These are phyloP conservation scores for Pycnonotus jocosus DNA, from an alignment of 2,113 vertebrate genomes.

Conservation along the genomic window DNA sequence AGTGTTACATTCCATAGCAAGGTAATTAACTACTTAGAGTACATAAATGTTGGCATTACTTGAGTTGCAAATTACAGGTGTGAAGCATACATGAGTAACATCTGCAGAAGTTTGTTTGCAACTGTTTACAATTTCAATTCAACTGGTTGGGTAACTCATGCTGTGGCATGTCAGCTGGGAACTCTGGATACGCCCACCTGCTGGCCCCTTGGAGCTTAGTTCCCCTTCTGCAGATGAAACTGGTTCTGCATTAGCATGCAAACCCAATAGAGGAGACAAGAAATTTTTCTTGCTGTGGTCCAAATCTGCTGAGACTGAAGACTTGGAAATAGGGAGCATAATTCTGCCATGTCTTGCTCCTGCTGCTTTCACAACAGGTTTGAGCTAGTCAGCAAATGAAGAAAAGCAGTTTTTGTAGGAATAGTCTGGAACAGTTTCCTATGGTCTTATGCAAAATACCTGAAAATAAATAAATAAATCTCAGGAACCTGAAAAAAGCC, in stretches of 20 bases:
- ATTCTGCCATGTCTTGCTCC: background rate
- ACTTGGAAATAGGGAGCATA: background rate
- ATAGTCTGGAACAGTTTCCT: background rate
- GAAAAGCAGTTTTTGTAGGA: background rate
- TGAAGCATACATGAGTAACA: slow-evolving; percentile 28
- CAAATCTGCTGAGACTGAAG: background rate
- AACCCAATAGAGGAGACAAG: background rate
- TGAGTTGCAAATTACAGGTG: slow-evolving; percentile 54
- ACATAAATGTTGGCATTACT: slow-evolving; percentile 45
- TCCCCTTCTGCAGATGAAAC: background rate
- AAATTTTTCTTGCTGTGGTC: background rate
- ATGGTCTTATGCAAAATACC: background rate
- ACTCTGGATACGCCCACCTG: background rate
- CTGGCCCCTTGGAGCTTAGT: background rate
- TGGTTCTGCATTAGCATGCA: background rate
- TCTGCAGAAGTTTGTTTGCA: slow-evolving; percentile 44
- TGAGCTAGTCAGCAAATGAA: background rate
- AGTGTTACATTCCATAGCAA: background rate
- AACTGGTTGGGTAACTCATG: background rate
- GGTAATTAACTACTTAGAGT: slow-evolving; percentile 10
- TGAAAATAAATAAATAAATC: background rate
- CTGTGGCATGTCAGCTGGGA: background rate
- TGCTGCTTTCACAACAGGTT: background rate
- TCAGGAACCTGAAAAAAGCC: background rate
- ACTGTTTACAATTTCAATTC: slow-evolving; percentile 14